Evolutionary conservation across 2,797 vertebrate genomes (phyloP).

Genomic region (Lepidocolaptes lacrymiger): DNA sequence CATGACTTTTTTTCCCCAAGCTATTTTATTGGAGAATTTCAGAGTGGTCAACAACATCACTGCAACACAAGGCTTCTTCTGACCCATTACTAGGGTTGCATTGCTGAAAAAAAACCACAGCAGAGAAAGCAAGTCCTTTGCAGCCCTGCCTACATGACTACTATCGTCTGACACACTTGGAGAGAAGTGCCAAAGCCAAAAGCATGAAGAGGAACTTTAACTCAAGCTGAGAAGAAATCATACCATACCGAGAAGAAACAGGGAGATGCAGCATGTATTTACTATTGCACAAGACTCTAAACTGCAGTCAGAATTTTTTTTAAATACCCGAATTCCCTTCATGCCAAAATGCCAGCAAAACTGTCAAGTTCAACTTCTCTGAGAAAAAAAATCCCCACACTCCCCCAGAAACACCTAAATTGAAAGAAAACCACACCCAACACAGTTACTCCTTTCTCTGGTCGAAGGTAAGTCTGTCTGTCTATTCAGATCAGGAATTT

Average conservation of each 20-base stretch:
- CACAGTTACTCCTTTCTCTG: not conserved
- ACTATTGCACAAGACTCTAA: not conserved
- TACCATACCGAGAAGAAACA: not conserved
- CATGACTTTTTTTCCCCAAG: not conserved
- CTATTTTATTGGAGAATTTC: not conserved
- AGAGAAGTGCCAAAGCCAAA: not conserved
- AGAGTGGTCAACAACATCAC: not conserved
- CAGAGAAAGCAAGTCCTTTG: not conserved
- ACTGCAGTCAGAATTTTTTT: not conserved
- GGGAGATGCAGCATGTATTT: not conserved
- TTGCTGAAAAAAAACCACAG: not conserved
- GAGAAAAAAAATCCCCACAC: accelerated
- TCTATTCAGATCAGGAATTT: not conserved
- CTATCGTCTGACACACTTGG: not conserved
- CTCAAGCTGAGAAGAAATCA: not conserved
- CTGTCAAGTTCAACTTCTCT: not conserved
- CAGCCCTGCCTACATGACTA: not conserved
- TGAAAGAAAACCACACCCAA: not conserved
- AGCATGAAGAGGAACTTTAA: not conserved
- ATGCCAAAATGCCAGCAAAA: not conserved
- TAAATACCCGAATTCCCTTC: not conserved
- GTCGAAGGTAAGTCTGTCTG: not conserved
- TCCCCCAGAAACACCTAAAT: not conserved
- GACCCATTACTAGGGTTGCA: not conserved
- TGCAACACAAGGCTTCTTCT: not conserved